A percentile compares a stretch with the other conserved stretches of the same genome.
Evolutionary conservation across 2,797 vertebrate species (phyloP).

Genomic region (Onychomys arenicola): DNA sequence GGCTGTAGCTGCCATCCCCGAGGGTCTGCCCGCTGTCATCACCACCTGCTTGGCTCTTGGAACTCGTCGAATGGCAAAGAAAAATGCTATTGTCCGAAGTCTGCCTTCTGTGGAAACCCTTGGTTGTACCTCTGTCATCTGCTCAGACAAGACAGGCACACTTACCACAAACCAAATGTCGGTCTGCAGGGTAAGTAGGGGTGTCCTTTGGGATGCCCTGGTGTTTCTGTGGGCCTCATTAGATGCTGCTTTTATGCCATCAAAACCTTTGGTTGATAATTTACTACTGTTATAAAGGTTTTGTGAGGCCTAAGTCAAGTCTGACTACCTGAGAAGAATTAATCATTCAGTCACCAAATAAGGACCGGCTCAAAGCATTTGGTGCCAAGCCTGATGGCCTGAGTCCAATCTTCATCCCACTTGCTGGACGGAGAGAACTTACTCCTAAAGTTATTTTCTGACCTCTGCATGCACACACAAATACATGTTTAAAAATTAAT

Average conservation of each 20-base stretch:
- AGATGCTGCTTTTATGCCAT: neutral
- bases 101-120: slow-evolving; percentile 98
- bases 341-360: neutral
- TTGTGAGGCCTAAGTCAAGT: neutral
- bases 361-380: neutral
- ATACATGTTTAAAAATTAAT: neutral
- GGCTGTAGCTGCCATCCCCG: slow-evolving; percentile 97
- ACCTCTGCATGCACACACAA: neutral
- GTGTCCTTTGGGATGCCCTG: neutral
- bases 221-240: neutral
- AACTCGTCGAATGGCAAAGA: slow-evolving; percentile 98
- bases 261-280: slow-evolving; percentile 49
- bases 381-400: neutral
- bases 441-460: neutral
- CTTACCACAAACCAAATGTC: slow-evolving; percentile 99
- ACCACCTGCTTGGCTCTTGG: slow-evolving; percentile 98
- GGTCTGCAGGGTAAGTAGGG: slow-evolving; percentile 94
- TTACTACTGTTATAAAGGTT: slow-evolving; percentile 6
- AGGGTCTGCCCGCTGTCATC: slow-evolving; percentile 97
- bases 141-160: slow-evolving; percentile 98
- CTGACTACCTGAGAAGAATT: neutral
- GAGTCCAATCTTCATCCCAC: neutral
- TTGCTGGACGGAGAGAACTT: neutral
- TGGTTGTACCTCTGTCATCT: slow-evolving; percentile 98
- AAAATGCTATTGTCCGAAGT: slow-evolving; percentile 97